These are phyloP conservation scores for Alca torda DNA, from an alignment of 2,797 vertebrate genomes.

Conservation along the genomic window DNA sequence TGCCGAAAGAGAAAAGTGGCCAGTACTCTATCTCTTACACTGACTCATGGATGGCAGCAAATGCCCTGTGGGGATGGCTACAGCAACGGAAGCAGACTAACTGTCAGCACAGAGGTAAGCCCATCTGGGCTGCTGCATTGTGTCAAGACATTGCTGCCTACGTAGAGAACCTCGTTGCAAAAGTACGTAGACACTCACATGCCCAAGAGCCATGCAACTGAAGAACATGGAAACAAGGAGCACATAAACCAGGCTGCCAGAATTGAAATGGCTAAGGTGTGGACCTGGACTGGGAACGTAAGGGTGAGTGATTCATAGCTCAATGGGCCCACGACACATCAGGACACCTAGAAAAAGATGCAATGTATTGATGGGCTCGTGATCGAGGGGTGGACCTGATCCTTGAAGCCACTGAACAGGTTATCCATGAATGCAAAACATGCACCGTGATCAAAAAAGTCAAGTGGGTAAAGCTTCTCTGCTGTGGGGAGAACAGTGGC, in stretches of 20 bases:
- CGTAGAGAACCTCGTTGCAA: neutral
- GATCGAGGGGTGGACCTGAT: neutral
- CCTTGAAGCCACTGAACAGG: neutral
- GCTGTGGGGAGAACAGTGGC: neutral
- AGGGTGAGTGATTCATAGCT: neutral
- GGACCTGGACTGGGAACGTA: neutral
- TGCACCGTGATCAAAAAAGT: rapidly evolving
- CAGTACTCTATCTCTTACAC: neutral
- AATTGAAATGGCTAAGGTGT: neutral
- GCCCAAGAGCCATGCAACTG: neutral
- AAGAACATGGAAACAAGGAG: neutral
- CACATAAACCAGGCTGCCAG: neutral
- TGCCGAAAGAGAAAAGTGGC: neutral
- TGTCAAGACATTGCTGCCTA: neutral
- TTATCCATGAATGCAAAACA: neutral
- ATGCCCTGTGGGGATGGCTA: neutral
- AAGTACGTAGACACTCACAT: neutral
- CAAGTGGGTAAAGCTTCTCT: neutral
- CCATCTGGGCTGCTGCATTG: neutral
- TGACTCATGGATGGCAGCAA: neutral
- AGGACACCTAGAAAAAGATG: neutral
- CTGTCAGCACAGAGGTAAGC: neutral
- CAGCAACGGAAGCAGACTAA: neutral
- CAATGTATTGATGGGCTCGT: rapidly evolving
- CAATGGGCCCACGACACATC: neutral